A percentile compares a stretch with the other conserved stretches of the same genome.
Evolutionary conservation across 2,113 vertebrate species (phyloP).

Genomic region (Pseudopodoces humilis): DNA sequence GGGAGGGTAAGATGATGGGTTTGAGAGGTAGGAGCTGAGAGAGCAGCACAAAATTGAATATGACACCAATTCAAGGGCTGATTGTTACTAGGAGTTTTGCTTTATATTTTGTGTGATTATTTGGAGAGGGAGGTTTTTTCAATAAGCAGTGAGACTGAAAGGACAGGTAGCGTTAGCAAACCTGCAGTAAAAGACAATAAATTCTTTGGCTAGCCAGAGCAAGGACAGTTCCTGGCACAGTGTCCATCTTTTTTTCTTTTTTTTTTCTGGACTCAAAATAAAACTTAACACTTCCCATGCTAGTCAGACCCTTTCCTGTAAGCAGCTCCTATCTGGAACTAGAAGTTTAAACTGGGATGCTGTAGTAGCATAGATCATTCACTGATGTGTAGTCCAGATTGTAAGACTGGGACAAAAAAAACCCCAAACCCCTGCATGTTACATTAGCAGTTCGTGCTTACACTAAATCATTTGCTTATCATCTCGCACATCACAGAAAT

Average conservation of each 20-base stretch:
- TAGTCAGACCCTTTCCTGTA: neutral
- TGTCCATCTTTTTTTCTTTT: conserved; percentile 13
- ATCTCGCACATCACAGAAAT: neutral
- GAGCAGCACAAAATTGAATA: conserved; percentile 3
- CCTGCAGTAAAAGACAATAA: conserved; percentile 17
- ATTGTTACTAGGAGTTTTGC: neutral
- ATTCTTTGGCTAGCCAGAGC: conserved; percentile 25
- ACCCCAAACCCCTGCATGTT: neutral
- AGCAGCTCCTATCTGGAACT: neutral
- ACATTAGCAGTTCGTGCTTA: neutral
- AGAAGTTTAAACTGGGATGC: neutral
- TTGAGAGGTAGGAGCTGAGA: conserved; percentile 4
- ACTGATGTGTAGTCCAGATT: neutral
- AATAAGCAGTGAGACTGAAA: neutral
- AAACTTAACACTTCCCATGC: conserved; percentile 49
- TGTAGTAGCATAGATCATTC: neutral
- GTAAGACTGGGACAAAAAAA: neutral
- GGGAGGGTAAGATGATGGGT: neutral
- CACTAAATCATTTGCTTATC: neutral
- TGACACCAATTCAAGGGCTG: conserved; percentile 17
- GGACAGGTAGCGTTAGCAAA: conserved; percentile 26
- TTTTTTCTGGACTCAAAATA: neutral
- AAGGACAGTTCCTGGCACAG: conserved; percentile 38
- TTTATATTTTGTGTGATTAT: neutral
- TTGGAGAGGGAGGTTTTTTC: neutral